Evolutionary conservation across 2,113 vertebrate species (phyloP), one percentile per base, ranked within the genome.

Genomic region (Coreoperca whiteheadi): DNA sequence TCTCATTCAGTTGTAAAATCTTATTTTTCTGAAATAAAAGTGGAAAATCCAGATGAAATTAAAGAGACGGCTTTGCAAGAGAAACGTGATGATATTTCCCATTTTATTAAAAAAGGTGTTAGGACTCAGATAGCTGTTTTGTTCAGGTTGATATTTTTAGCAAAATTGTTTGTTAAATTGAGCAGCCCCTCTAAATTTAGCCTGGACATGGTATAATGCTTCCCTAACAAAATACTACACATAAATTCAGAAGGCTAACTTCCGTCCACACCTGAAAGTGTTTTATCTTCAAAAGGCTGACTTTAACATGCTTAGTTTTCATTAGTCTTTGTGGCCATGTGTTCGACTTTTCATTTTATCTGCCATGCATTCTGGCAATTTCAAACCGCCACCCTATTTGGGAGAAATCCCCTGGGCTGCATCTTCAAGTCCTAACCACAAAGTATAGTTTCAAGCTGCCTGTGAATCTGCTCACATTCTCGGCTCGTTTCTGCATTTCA

Each of bases 301-400:
- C 74, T 83, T 53, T 46, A 73, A 63, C 37, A 46, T 59, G 54
- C 43, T 63, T 41, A 34, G 30, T 68, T 88, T 79, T 74, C 69
- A 68, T 84, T 61, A 50, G 73, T 75, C 77, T 53, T 71, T 70
- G 30, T 75, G 43, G 53, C 63, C 59, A 64, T 41, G 63, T 81
- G 77, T 75, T 83, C 67, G 56, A 64, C 37, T 71, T 78, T 81
- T 87, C 41, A 85, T 77, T 69, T 85, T 34, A 63, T 86, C 32
- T 88, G 89, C 86, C 81, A 88, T 74, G 75, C 77, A 68, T 70
- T 84, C 74, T 83, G 69, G 83, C 68, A 82, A 84, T 88, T 86
- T 89, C 43, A 86, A 85, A 82, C 89, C 81, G 1, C 89, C 64
- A 59, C 90, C 84, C 77, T 73, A 80, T 87, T 89, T 77, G 81